Evolutionary conservation across 2,888 invertebrate genomes (phyloP).

Genomic region (Chouioia cunea): DNA sequence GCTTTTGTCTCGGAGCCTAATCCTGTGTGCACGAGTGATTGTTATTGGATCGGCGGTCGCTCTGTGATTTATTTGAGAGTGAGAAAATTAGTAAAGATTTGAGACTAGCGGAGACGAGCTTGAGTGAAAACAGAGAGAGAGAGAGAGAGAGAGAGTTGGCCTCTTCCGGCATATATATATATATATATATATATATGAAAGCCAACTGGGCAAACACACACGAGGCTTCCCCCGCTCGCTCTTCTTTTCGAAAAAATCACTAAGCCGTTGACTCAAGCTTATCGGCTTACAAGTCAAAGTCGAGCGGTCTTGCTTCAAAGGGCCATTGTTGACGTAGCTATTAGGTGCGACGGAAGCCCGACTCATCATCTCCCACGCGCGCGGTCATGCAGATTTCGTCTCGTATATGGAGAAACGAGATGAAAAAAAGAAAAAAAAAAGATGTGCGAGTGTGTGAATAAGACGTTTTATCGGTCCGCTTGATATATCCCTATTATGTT

Average conservation of each 20-base stretch:
- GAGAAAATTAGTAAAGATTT: too few species aligned
- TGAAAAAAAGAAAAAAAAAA: too few species aligned
- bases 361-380: too few species aligned
- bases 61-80: background rate
- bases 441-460: too few species aligned
- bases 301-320: constrained; percentile 44
- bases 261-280: constrained; percentile 67
- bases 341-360: constrained; percentile 55
- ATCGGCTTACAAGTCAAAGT: constrained; percentile 66
- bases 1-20: constrained; percentile 38
- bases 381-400: too few species aligned
- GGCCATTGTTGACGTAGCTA: constrained; percentile 66
- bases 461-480: constrained; percentile 66
- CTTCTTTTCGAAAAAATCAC: constrained; percentile 60
- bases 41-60: constrained; percentile 19
- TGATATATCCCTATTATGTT: constrained; percentile 68
- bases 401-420: too few species aligned
- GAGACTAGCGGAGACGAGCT: background rate
- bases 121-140: background rate
- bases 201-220: constrained; percentile 65
- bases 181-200: too few species aligned
- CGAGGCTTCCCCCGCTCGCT: constrained; percentile 45
- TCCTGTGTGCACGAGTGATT: constrained; percentile 20
- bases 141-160: constrained; percentile 5
- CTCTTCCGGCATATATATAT: constrained; percentile 47